Conservation (phyloP, 2,113 vertebrate genomes). For the Phalacrocorax brasilianus region DNA sequence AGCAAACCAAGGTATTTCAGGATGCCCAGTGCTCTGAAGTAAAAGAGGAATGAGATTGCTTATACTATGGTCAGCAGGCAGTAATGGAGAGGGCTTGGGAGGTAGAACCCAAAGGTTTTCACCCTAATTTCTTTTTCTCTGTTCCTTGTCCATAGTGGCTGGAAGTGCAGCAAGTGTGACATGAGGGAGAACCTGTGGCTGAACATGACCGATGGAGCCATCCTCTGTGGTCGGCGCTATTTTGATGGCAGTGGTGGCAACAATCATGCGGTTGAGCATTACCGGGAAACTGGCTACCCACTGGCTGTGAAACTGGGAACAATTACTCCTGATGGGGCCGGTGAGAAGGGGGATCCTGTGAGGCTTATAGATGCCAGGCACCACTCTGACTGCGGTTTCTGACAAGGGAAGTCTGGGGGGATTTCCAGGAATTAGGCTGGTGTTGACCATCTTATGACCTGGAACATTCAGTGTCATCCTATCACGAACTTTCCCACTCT, state of each 20-base stretch:
- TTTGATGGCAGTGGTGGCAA: slow-evolving; percentile 97
- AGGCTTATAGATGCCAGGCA: not conserved
- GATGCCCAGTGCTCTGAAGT: not conserved
- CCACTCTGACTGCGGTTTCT: not conserved
- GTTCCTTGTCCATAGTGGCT: slow-evolving; percentile 77
- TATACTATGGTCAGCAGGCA: not conserved
- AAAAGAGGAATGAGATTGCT: not conserved
- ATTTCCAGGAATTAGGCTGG: not conserved
- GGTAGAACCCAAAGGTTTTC: not conserved
- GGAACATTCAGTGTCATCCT: not conserved
- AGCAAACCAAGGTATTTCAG: not conserved
- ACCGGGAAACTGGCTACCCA: slow-evolving; percentile 88
- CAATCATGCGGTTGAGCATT: slow-evolving; percentile 93
- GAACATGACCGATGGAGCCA: slow-evolving; percentile 94
- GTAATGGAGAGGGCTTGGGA: not conserved
- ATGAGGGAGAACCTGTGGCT: slow-evolving; percentile 98
- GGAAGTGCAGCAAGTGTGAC: slow-evolving; percentile 94
- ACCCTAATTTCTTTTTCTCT: not conserved
- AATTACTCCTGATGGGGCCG: slow-evolving; percentile 95
- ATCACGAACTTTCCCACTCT: not conserved
- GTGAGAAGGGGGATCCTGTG: slow-evolving; percentile 63
- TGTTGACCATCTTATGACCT: not conserved
- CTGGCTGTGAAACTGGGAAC: slow-evolving; percentile 97
- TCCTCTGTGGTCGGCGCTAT: slow-evolving; percentile 93
- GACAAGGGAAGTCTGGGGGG: not conserved